Base-by-base conservation (phyloP, 2,113 vertebrate species). In the Capreolus pygargus region DNA sequence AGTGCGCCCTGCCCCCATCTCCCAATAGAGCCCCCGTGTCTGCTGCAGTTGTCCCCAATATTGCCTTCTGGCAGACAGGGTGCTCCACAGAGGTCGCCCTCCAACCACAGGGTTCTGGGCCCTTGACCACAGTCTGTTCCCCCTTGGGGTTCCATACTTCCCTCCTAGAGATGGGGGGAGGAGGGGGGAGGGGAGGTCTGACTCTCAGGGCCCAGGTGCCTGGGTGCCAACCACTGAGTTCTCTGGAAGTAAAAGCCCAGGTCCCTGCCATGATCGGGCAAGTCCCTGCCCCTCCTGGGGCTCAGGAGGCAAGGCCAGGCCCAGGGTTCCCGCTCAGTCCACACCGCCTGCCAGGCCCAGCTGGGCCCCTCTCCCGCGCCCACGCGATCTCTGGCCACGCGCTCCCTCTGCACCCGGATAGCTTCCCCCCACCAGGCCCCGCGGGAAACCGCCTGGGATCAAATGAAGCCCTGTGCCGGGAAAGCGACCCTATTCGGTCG, bases 11-110 rank as follows among this genome's bases (percentile, higher is more conserved):
- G 70, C 17, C 33, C 47, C 7, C 74, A 25, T 28, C 16, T 7
- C 19, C 4, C 25, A 39, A 52, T 12, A 3, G 39, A 0, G 7
- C 19, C 21, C 1, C 9, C 19, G 0, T 21, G 16, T 12, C 64
- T 1, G 23, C 19, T 2, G 0, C 58, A 23, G 57, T 60, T 27
- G 78, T 25, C 45, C 16, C 1, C 27, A 58, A 7, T 16, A 28
- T 82, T 16, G 52, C 67, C 90, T 89, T 39, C 91, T 64, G 79
- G 67, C 52, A 61, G 87, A 70, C 60, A 9, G 15, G 30, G 39
- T 23, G 7, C 52, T n/a, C 55, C 70, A 19, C 55, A 5, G 16
- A 9, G 21, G 57, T 25, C 4, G 27, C n/a, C 7, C 3, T 30
- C 50, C 4, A 64, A 13, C 33, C 0, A 1, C 1, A 47, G 61